A percentile compares a stretch with the other conserved stretches of the same genome.
These are phyloP conservation scores for Rhinoderma darwinii DNA, from an alignment of 2,113 vertebrate species.

Conservation along the genomic window DNA sequence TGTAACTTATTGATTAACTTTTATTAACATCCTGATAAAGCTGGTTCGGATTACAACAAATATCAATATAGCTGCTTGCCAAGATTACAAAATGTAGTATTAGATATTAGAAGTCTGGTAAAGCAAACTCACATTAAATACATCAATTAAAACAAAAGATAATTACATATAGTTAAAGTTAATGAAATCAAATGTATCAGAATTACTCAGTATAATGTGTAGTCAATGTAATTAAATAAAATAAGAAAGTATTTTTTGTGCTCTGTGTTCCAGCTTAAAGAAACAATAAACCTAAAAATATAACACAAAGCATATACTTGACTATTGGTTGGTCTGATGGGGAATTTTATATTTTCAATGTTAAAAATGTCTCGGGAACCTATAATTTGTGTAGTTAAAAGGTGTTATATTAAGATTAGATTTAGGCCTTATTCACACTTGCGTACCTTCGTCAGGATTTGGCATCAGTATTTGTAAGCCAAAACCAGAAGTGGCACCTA, in stretches of 20 bases:
- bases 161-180: neutral
- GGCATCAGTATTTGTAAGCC: too few relatives aligned
- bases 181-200: neutral
- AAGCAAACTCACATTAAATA: neutral
- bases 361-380: too few relatives aligned
- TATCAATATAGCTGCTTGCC: neutral
- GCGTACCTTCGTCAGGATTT: too few relatives aligned
- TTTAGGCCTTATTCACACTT: too few relatives aligned
- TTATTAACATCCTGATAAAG: too few relatives aligned
- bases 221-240: neutral
- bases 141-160: neutral
- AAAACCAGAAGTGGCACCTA: too few relatives aligned
- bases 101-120: neutral
- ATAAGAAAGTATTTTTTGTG: neutral
- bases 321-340: neutral
- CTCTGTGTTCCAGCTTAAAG: neutral
- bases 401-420: too few relatives aligned
- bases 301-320: neutral
- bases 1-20: too few relatives aligned
- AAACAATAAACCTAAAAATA: neutral
- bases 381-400: too few relatives aligned
- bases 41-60: neutral
- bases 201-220: constrained; percentile 1
- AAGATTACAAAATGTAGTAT: neutral
- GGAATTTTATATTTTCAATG: too few relatives aligned